Conservation (phyloP, 2,797 vertebrate genomes). For the Chrysolophus pictus region DNA sequence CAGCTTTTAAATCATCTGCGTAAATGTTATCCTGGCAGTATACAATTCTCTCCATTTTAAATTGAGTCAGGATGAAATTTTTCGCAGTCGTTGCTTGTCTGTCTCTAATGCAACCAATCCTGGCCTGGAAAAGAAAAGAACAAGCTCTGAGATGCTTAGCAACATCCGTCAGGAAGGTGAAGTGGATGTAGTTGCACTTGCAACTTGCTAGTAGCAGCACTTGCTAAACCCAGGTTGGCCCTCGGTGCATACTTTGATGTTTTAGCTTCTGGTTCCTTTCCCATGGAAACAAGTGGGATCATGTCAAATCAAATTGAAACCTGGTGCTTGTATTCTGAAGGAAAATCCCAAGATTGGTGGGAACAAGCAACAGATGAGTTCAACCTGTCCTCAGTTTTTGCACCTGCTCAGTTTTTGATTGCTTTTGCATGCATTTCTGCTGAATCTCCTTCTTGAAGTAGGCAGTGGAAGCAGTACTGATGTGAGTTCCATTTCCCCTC, state of each 20-base stretch:
- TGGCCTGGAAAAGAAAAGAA: constrained; percentile 72
- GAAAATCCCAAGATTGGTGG: neutral
- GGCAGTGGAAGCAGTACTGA: neutral
- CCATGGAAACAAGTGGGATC: rapidly evolving
- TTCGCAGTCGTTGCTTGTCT: constrained; percentile 77
- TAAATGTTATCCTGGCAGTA: constrained; percentile 89
- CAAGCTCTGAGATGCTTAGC: neutral
- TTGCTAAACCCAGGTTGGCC: neutral
- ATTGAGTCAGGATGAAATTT: constrained; percentile 80
- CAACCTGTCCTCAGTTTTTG: neutral
- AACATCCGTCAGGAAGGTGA: neutral
- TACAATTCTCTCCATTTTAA: constrained; percentile 88
- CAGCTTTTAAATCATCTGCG: neutral
- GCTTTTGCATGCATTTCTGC: neutral
- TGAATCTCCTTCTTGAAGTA: neutral
- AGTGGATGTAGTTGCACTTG: neutral
- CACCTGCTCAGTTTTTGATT: too few relatives aligned
- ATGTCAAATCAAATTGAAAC: neutral
- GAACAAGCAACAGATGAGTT: neutral
- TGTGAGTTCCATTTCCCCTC: neutral
- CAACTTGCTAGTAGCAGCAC: neutral
- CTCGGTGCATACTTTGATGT: neutral
- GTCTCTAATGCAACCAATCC: constrained; percentile 81
- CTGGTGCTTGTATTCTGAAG: neutral
- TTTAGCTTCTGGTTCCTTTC: neutral